Evolutionary conservation across 2,113 vertebrate genomes (phyloP).

Genomic region (Chloropsis cyanopogon): DNA sequence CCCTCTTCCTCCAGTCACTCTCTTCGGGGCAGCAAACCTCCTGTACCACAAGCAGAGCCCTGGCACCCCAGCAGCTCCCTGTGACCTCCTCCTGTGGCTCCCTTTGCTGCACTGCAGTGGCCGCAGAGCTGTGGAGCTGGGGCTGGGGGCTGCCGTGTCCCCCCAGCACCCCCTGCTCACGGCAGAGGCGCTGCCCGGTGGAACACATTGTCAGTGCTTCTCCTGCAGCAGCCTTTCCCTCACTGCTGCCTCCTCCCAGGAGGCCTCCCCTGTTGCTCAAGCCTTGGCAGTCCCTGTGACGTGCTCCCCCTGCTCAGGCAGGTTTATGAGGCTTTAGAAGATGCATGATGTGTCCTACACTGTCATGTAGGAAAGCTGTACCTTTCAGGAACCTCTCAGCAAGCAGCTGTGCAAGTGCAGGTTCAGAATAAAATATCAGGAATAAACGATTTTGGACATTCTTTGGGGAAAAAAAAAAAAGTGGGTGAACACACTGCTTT

Average conservation of each 20-base stretch:
- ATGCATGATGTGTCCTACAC: background rate
- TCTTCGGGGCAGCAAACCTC: background rate
- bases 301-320: background rate
- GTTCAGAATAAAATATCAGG: background rate
- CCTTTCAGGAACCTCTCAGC: background rate
- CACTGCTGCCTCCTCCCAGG: background rate
- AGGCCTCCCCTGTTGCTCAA: background rate
- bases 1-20: background rate
- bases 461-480: background rate
- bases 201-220: background rate
- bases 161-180: background rate
- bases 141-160: background rate
- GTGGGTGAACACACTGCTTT: background rate
- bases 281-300: background rate
- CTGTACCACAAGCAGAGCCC: background rate
- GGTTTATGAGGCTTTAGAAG: background rate
- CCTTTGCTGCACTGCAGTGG: accelerated
- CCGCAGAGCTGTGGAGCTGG: background rate
- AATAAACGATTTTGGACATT: background rate
- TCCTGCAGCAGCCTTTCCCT: background rate
- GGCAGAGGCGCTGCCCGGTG: accelerated
- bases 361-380: background rate
- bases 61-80: background rate
- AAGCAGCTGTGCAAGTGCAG: background rate
- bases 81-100: background rate